Conservation (phyloP, 2,888 invertebrate genomes). For the Eretmocerus hayati region DNA sequence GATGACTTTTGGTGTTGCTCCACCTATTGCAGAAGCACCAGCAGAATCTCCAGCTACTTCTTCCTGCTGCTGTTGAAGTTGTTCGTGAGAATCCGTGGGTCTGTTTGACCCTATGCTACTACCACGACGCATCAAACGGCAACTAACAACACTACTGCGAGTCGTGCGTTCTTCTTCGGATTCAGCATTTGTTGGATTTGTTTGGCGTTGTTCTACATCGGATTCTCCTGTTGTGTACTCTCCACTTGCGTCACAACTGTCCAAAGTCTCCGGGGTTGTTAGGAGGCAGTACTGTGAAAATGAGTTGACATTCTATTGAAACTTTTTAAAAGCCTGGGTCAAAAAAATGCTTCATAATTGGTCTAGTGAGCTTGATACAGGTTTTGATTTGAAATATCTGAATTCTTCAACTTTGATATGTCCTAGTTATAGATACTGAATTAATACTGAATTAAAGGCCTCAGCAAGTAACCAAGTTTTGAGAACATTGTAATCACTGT, state of each 20-base stretch:
- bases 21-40: too few species aligned
- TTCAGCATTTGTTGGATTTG: too few species aligned
- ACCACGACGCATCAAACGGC: conserved; percentile 40
- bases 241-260: conserved; percentile 83
- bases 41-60: conserved; percentile 27
- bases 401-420: too few species aligned
- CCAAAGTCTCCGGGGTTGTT: conserved; percentile 50
- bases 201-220: conserved; percentile 64
- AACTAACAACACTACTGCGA: conserved; percentile 61
- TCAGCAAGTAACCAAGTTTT: too few species aligned
- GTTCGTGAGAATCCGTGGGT: conserved; percentile 43
- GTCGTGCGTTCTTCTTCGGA: conserved; percentile 21
- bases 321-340: too few species aligned
- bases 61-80: conserved; percentile 14
- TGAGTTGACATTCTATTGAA: too few species aligned
- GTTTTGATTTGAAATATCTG: too few species aligned
- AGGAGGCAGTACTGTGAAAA: conserved; percentile 33
- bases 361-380: too few species aligned
- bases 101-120: conserved; percentile 34
- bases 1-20: conserved; percentile 55
- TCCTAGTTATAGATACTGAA: too few species aligned
- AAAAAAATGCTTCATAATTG: too few species aligned
- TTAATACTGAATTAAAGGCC: too few species aligned
- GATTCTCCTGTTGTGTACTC: conserved; percentile 76
- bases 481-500: too few species aligned